Evolutionary conservation across 2,797 vertebrate species (phyloP).

Genomic region (Myripristis murdjan): DNA sequence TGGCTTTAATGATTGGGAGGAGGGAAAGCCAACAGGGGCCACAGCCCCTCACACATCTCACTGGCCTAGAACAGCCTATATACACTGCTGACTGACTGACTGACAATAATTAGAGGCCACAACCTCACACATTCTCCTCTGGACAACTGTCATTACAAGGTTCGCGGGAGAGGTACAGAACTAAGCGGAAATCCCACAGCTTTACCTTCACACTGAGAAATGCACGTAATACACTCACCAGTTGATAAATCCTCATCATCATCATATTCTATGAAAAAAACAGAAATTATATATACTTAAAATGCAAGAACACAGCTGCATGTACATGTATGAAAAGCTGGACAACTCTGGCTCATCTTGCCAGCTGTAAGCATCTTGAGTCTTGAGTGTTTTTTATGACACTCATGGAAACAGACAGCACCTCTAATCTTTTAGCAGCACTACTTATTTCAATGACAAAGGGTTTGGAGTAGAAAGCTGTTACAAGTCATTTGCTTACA

Average conservation of each 20-base stretch:
- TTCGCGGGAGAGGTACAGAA: conserved; percentile 35
- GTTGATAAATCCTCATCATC: conserved; percentile 54
- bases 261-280: conserved; percentile 44
- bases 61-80: conserved; percentile 42
- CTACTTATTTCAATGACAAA: conserved; percentile 30
- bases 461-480: no score
- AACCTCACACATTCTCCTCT: conserved; percentile 50
- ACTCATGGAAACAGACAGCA: conserved; percentile 25
- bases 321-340: background rate
- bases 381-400: no score
- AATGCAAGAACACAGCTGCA: background rate
- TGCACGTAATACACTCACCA: conserved; percentile 67
- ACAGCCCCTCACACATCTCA: conserved; percentile 44
- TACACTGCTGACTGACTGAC: conserved; percentile 57
- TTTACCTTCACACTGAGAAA: background rate
- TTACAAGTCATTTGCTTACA: no score
- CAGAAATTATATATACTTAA: conserved; percentile 15
- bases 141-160: conserved; percentile 26
- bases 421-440: conserved; percentile 38
- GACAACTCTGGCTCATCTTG: background rate
- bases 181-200: conserved; percentile 18
- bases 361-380: background rate
- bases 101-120: conserved; percentile 59
- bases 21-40: conserved; percentile 53
- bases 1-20: conserved; percentile 70